These are phyloP conservation scores for Brassicogethes aeneus DNA, from an alignment of 2,888 invertebrate species.

Conservation along the genomic window DNA sequence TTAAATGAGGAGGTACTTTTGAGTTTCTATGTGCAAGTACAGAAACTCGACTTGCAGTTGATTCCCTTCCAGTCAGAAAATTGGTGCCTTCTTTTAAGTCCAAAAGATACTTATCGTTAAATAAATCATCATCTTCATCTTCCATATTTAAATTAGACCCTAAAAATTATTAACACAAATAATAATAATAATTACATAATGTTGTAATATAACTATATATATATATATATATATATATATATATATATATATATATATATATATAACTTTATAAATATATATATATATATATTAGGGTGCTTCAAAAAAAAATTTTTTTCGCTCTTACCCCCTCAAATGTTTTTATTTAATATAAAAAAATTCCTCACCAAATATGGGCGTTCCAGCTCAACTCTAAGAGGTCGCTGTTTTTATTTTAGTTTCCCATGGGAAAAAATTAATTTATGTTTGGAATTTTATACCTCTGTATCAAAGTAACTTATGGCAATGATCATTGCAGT, in stretches of 20 bases:
- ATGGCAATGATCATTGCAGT: too few relatives aligned
- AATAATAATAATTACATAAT: too few relatives aligned
- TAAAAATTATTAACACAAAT: conserved; percentile 18
- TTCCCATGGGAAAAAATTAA: too few relatives aligned
- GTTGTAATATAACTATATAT: not conserved
- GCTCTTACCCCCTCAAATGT: too few relatives aligned
- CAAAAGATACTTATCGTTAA: conserved; percentile 69
- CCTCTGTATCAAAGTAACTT: too few relatives aligned
- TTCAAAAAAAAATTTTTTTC: too few relatives aligned
- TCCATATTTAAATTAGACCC: conserved; percentile 57
- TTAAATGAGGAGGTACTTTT: conserved; percentile 73
- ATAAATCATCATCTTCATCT: conserved; percentile 72
- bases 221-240: conserved; percentile 7
- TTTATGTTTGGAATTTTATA: too few relatives aligned
- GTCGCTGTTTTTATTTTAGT: too few relatives aligned
- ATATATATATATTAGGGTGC: too few relatives aligned
- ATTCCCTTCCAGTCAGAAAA: conserved; percentile 24
- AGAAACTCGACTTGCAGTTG: conserved; percentile 45
- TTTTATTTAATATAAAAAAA: too few relatives aligned
- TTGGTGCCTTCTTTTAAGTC: conserved; percentile 50
- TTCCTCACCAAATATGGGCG: too few relatives aligned
- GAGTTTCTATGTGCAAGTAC: conserved; percentile 75
- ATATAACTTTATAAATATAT: not conserved
- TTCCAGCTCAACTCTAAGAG: too few relatives aligned
- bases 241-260: conserved; percentile 1